Conservation (phyloP, 2,888 invertebrate genomes). For the Andrena bucephala region DNA sequence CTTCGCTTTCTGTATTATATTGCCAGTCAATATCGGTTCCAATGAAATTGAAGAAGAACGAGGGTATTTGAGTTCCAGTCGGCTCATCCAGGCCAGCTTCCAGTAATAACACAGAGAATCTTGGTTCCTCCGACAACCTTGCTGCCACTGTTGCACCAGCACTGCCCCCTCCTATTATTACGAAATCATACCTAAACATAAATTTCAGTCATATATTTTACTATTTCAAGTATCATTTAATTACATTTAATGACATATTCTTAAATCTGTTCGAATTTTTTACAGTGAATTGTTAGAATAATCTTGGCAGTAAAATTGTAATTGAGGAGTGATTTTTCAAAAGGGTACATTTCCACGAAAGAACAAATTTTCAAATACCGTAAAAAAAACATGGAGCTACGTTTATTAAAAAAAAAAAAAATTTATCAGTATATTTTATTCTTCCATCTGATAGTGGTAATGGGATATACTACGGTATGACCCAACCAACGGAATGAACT, state of each 20-base stretch:
- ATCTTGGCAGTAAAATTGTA: too few relatives aligned
- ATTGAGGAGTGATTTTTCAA: too few relatives aligned
- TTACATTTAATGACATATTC: not conserved
- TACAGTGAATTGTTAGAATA: too few relatives aligned
- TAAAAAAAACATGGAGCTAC: too few relatives aligned
- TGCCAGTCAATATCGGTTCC: constrained; percentile 96
- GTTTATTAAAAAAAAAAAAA: too few relatives aligned
- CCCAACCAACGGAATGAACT: too few relatives aligned
- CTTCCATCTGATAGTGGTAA: too few relatives aligned
- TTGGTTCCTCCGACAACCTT: constrained; percentile 90
- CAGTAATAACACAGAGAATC: constrained; percentile 90
- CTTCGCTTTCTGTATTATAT: constrained; percentile 94
- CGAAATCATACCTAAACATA: constrained; percentile 88
- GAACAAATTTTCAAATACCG: too few relatives aligned
- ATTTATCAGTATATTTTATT: too few relatives aligned
- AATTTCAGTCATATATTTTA: not conserved
- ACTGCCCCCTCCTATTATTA: constrained; percentile 91
- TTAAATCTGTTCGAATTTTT: too few relatives aligned
- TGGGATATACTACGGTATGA: too few relatives aligned
- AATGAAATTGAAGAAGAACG: constrained; percentile 95
- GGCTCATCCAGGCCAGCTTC: constrained; percentile 95
- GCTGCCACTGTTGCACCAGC: constrained; percentile 91
- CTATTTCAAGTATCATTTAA: not conserved
- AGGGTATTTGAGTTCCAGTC: constrained; percentile 94
- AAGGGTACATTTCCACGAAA: too few relatives aligned